Evolutionary conservation across 2,888 invertebrate genomes (phyloP), one percentile per base, ranked within the genome.

Genomic region (Ichneumoninae sp.): DNA sequence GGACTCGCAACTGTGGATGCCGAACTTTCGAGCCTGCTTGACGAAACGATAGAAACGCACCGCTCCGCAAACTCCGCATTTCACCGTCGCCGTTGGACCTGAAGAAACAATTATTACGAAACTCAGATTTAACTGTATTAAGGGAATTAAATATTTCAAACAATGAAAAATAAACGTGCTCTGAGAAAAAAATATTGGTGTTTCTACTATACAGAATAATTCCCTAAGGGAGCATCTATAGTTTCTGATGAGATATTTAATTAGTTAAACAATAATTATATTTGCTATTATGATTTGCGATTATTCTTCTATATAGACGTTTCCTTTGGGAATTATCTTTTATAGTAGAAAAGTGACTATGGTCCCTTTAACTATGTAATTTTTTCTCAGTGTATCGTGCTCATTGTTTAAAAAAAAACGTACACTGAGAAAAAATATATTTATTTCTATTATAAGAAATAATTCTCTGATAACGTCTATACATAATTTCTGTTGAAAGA

Each of bases 1-100:
- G 8, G 97, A 96, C 92, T 97, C 97, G 93, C 98, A 98, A 88
- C 97, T 97, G 91, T 96, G 96, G 85, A 97, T 96, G 44, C 98
- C 98, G 93, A 97, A 97, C 92, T 97, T 98, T 83, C 97, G 95
- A 33, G 97, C 96, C 94, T 97, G 97, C 90, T 96, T 96, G 10
- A 97, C 95, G 92, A 97, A 97, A 91, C 96, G 96, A 93, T 96
- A 96, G 92, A 96, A 96, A 71, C 97, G 95, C 54, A 96, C 95
- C 60, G 97, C 96, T 57, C 96, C 96, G 93, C 97, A 97, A 50
- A 97, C 97, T 77, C 97, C 97, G 93, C 97, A 97, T 52, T 96
- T 96, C 33, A 97, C 96, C 78, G 96, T 96, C 75, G 95, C 96
- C 80, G 96, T 95, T 86, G 95, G 95, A 88, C 95, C 95, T 95